These are phyloP conservation scores for Drosophila parthenogenetica DNA, from an alignment of 2,888 invertebrate genomes.

Conservation along the genomic window DNA sequence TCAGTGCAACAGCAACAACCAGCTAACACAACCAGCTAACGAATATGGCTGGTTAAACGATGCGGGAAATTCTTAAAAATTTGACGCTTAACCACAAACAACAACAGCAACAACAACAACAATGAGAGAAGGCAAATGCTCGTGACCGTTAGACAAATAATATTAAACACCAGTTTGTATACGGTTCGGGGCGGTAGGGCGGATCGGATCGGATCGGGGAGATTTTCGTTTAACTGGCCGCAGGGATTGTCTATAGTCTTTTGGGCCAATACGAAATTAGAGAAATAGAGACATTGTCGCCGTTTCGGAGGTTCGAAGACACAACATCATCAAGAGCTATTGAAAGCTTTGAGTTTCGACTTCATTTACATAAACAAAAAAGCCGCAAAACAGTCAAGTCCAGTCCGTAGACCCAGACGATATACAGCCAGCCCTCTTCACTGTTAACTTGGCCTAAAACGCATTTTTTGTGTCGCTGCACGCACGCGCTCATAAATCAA, in stretches of 20 bases:
- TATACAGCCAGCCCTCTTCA: constrained; percentile 13
- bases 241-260: constrained; percentile 42
- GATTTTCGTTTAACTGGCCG: constrained; percentile 10
- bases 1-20: constrained; percentile 69
- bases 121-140: constrained; percentile 66
- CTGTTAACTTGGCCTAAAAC: constrained; percentile 75
- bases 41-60: constrained; percentile 75
- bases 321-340: constrained; percentile 77
- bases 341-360: constrained; percentile 62
- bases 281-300: constrained; percentile 78
- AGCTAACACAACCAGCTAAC: constrained; percentile 45
- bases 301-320: constrained; percentile 39
- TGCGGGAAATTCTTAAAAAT: constrained; percentile 77
- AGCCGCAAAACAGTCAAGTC: constrained; percentile 38
- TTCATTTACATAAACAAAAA: constrained; percentile 72
- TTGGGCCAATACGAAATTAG: constrained; percentile 66
- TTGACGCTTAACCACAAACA: constrained; percentile 78
- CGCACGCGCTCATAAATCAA: constrained; percentile 80
- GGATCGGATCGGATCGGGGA: background rate
- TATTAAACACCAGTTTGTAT: constrained; percentile 69
- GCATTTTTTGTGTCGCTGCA: constrained; percentile 74
- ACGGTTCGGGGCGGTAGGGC: constrained; percentile 9
- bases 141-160: constrained; percentile 79
- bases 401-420: background rate
- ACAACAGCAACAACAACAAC: constrained; percentile 40